These are phyloP conservation scores for Cephus pygmeus DNA, from an alignment of 2,888 invertebrate genomes.

Conservation along the genomic window DNA sequence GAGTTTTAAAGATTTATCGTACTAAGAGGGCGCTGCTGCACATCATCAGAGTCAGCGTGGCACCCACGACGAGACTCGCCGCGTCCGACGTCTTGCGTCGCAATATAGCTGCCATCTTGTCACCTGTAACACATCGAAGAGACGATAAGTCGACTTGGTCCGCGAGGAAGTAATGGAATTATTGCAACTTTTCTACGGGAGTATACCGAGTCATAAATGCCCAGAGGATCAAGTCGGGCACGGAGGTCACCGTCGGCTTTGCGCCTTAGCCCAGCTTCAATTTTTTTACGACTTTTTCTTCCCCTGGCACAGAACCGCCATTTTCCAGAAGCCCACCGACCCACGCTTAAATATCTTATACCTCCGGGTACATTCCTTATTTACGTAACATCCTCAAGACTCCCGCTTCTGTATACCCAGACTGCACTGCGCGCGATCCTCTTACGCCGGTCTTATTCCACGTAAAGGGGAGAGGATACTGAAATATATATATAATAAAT, in stretches of 20 bases:
- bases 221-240: background rate
- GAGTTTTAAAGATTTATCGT: constrained; percentile 57
- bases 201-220: background rate
- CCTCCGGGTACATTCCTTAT: background rate
- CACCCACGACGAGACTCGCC: constrained; percentile 47
- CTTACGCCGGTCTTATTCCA: background rate
- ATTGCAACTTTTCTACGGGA: background rate
- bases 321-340: background rate
- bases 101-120: constrained; percentile 91
- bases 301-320: background rate
- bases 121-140: constrained; percentile 72
- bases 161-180: background rate
- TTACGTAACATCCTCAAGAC: background rate
- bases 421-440: background rate
- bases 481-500: too few relatives aligned
- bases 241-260: background rate
- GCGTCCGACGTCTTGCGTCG: constrained; percentile 75
- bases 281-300: background rate
- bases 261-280: background rate
- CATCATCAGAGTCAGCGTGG: constrained; percentile 28
- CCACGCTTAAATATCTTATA: background rate
- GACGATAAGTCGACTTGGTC: background rate
- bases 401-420: background rate
- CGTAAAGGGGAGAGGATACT: background rate
- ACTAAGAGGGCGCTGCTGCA: constrained; percentile 33